These are phyloP conservation scores for Nesoenas mayeri DNA, from an alignment of 2,113 vertebrate genomes.

Conservation along the genomic window DNA sequence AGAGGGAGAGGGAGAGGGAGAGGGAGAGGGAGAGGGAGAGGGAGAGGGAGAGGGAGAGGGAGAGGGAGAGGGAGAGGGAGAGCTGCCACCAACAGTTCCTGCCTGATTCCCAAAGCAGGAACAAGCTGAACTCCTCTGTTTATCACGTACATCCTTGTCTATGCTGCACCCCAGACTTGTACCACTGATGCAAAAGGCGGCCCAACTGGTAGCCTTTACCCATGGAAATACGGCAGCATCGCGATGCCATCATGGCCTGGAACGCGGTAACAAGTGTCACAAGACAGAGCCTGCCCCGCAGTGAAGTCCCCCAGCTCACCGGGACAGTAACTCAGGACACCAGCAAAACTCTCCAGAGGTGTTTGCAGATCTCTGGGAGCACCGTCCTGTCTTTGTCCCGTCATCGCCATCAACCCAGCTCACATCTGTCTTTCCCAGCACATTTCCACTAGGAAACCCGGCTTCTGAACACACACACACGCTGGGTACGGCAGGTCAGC, in stretches of 20 bases:
- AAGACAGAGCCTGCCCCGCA: background rate
- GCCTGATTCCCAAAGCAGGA: background rate
- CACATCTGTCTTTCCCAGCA: background rate
- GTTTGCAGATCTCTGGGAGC: background rate
- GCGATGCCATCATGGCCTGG: accelerated
- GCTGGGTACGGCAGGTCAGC: accelerated
- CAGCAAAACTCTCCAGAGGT: background rate
- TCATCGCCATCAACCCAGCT: background rate
- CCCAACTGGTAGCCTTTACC: background rate
- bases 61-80: background rate
- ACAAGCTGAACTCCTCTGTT: background rate
- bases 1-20: too few species aligned
- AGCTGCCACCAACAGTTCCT: background rate
- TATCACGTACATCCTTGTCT: background rate
- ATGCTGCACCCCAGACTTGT: accelerated
- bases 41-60: too few species aligned
- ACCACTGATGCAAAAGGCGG: accelerated
- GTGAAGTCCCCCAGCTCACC: accelerated
- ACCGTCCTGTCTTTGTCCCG: background rate
- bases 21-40: too few species aligned
- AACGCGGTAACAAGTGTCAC: accelerated
- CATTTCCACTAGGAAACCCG: background rate
- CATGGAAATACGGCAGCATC: accelerated
- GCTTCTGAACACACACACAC: background rate
- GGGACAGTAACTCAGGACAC: accelerated